These are phyloP conservation scores for Palythoa caribaeorum DNA, from an alignment of 92 coral and sea anemone genomes.

Conservation along the genomic window DNA sequence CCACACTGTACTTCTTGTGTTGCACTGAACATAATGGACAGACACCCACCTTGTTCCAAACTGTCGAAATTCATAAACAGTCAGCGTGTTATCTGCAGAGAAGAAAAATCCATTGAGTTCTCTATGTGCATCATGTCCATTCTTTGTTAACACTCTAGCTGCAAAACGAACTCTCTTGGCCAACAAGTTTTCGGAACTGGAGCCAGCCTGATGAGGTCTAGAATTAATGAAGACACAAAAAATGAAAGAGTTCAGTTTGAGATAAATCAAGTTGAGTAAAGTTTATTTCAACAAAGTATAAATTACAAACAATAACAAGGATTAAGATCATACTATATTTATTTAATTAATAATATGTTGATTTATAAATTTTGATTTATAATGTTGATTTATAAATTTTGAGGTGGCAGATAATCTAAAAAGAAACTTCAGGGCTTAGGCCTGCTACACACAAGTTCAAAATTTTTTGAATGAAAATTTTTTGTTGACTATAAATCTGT, in stretches of 20 bases:
- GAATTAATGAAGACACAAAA: not conserved
- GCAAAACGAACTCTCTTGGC: constrained; percentile 94
- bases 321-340: too few relatives aligned
- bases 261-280: too few relatives aligned
- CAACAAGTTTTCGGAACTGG: constrained; percentile 84
- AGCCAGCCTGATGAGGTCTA: constrained; percentile 77
- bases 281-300: too few relatives aligned
- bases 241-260: not conserved
- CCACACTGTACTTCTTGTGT: not conserved
- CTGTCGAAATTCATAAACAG: constrained; percentile 96
- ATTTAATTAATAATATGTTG: too few relatives aligned
- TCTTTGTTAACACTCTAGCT: constrained; percentile 90
- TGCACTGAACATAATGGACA: not conserved
- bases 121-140: constrained; percentile 98
- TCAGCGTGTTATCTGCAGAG: constrained; percentile 88
- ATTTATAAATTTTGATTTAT: too few relatives aligned
- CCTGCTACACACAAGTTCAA: too few relatives aligned
- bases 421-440: too few relatives aligned
- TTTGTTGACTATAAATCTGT: too few relatives aligned
- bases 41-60: constrained; percentile 93
- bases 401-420: not conserved
- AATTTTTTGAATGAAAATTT: too few relatives aligned
- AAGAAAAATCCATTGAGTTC: constrained; percentile 97
- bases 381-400: too few relatives aligned
- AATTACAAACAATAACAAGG: too few relatives aligned